Percentiles rank a stretch among this genome's conserved stretches.
Conservation (phyloP, 2,797 vertebrate species). For the Nannoperca obscura region DNA sequence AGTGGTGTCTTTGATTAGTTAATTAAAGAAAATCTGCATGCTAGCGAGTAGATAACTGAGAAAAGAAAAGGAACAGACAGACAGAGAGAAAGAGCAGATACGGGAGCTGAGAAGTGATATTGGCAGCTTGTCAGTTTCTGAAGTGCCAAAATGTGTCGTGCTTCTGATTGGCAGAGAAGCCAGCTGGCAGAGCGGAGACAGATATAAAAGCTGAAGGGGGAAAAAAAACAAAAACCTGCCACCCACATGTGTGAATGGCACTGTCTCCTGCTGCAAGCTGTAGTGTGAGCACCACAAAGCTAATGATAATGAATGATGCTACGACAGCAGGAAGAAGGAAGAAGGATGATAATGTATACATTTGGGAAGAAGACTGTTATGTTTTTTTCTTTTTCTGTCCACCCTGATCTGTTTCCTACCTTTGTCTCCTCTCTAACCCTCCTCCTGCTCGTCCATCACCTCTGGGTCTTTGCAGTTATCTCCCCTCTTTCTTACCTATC, state of each 20-base stretch:
- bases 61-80: constrained; percentile 31
- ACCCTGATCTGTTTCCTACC: constrained; percentile 20
- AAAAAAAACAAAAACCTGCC: constrained; percentile 8
- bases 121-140: constrained; percentile 54
- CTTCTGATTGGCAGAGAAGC: constrained; percentile 53
- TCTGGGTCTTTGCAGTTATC: constrained; percentile 36
- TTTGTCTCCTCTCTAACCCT: constrained; percentile 28
- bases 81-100: constrained; percentile 35
- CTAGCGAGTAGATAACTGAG: constrained; percentile 51
- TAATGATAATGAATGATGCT: constrained; percentile 45
- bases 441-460: constrained; percentile 32
- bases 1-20: constrained; percentile 76
- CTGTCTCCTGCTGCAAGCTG: constrained; percentile 46
- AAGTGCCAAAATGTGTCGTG: constrained; percentile 27
- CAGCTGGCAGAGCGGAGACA: constrained; percentile 42
- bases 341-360: constrained; percentile 53
- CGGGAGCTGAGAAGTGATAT: constrained; percentile 36
- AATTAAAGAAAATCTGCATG: constrained; percentile 69
- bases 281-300: constrained; percentile 21
- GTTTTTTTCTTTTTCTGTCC: constrained; percentile 37
- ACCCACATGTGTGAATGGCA: constrained; percentile 51
- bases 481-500: constrained; percentile 17
- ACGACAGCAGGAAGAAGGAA: constrained; percentile 33
- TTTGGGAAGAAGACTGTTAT: constrained; percentile 55
- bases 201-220: constrained; percentile 32